phyloP scores from a whole-genome alignment of 2,113 vertebrate species.

The Lichenostomus cassidix region DNA sequence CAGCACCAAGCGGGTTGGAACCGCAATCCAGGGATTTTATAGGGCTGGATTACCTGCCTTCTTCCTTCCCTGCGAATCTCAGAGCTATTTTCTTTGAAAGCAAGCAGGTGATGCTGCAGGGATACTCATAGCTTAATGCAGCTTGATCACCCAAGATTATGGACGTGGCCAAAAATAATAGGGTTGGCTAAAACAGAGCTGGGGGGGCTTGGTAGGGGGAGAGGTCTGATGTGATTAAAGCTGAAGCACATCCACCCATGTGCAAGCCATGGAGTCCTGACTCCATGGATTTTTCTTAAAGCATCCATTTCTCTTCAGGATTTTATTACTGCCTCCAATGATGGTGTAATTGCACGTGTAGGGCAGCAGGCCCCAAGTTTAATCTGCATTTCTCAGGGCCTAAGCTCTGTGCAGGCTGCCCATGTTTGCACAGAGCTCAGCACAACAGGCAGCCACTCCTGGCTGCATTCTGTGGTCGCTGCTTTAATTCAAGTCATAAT shows the following conservation, averaged over 20 bases:
- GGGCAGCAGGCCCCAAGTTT: background rate
- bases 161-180: conserved; percentile 28
- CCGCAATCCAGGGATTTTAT: conserved; percentile 28
- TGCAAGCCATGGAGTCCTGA: background rate
- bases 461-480: background rate
- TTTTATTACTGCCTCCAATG: background rate
- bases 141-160: background rate
- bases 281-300: background rate
- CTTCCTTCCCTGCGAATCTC: background rate
- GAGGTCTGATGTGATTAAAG: background rate
- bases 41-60: conserved; percentile 39
- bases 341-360: background rate
- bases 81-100: conserved; percentile 39
- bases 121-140: background rate
- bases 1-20: background rate
- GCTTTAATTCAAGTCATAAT: conserved; percentile 22
- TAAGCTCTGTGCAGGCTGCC: background rate
- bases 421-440: background rate
- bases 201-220: background rate
- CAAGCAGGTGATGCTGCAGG: conserved; percentile 23
- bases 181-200: background rate
- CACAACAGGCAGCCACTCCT: background rate
- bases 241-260: background rate
- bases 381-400: background rate
- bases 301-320: background rate